Evolutionary conservation across 2,113 vertebrate species (phyloP).

Genomic region (Zosterops hypoxanthus): DNA sequence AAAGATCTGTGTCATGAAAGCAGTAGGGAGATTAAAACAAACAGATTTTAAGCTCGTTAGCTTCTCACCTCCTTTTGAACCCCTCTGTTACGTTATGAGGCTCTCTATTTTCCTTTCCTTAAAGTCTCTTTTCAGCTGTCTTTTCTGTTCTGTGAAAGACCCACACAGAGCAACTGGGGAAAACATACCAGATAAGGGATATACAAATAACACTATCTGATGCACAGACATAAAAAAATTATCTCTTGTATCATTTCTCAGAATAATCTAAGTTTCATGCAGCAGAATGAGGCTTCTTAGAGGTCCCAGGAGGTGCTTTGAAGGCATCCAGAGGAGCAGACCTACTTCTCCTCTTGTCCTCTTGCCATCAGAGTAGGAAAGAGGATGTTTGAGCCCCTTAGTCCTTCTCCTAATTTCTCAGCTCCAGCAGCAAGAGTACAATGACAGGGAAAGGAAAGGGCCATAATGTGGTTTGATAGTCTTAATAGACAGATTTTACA

Average conservation of each 20-base stretch:
- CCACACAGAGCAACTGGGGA: neutral
- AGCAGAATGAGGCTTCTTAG: neutral
- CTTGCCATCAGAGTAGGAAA: neutral
- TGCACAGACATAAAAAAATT: neutral
- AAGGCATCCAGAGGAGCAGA: neutral
- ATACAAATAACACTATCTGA: constrained; percentile 32
- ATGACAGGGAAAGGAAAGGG: neutral
- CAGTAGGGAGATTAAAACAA: neutral
- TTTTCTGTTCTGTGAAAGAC: constrained; percentile 16
- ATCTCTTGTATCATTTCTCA: constrained; percentile 35
- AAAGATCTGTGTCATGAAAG: neutral
- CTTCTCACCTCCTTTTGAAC: constrained; percentile 5
- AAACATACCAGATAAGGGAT: neutral
- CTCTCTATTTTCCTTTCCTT: neutral
- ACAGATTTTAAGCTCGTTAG: neutral
- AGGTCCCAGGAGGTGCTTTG: neutral
- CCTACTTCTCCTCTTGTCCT: neutral
- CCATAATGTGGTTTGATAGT: neutral
- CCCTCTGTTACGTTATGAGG: neutral
- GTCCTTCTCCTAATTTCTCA: neutral
- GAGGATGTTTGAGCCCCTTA: neutral
- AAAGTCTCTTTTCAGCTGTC: neutral
- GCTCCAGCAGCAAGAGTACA: neutral
- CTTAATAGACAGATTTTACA: neutral
- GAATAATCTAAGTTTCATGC: constrained; percentile 5